Evolutionary conservation across 1,140 invertebrate genomes (phyloP), one percentile per base, ranked within the genome.

Genomic region (Drosophila sulfurigaster): DNA sequence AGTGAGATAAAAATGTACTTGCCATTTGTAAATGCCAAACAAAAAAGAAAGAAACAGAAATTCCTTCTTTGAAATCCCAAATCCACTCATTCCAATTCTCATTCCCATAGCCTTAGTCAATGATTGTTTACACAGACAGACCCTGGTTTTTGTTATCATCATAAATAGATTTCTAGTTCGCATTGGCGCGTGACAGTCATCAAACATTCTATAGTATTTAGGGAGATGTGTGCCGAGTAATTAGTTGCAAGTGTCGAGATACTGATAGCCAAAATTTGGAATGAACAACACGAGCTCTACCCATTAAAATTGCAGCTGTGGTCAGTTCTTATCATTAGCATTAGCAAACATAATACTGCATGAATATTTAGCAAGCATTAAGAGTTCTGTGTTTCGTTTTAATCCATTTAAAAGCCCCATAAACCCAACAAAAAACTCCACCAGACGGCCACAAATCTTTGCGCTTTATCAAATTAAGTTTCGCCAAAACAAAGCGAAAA

Each of bases 181-280:
- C 48, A 51, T 35, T n/a, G 16, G 79, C 82, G 82, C 82, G 82
- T 86, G 82, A 67, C 79, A 73, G 59, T 57, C 65, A 78, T 86
- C 82, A 82, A 82, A 66, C 30, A 45, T 38, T 48, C 10, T 38
- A 8, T 38, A 10, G 13, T 51, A 13, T 13, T 43, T 43, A n/a
- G 38, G 80, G 46, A 56, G 64, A 32, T 64, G 49, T 80, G 75
- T 79, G 75, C 46, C 67, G 57, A 85, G 75, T 81, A 86, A 86
- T 86, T 86, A 85, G 82, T 56, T 64, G 38, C 28, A 38, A 56
- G 56, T 56, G 65, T 68, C 75, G 16, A 10, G 54, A 43, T 25
- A 25, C 62, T 66, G 69, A 76, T 72, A 76, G 60, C 32, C 7
- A 48, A 52, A 38, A 15, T 62, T 30, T 25, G 20, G 16, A 52